Percentiles rank a stretch among this genome's conserved stretches.
These are phyloP conservation scores for Notoglanidium macrostoma DNA, from an alignment of 2,797 vertebrate species.

Conservation along the genomic window DNA sequence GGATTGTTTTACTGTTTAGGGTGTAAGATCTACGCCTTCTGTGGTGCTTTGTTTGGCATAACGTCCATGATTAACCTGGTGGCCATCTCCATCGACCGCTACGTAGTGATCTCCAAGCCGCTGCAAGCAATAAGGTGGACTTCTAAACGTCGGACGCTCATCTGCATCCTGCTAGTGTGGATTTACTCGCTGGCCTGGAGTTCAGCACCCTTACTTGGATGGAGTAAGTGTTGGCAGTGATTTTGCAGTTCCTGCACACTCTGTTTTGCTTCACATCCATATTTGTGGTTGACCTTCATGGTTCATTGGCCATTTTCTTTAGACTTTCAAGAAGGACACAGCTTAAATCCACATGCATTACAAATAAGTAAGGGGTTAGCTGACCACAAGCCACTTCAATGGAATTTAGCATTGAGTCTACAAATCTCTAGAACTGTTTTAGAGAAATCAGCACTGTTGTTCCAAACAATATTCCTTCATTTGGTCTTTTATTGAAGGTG, in stretches of 20 bases:
- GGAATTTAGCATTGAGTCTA: not conserved
- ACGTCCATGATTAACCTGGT: constrained; percentile 85
- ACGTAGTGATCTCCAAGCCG: constrained; percentile 83
- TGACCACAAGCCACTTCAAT: not conserved
- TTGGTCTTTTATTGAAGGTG: not conserved
- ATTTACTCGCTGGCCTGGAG: constrained; percentile 84
- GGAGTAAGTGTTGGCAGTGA: constrained; percentile 75
- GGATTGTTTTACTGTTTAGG: constrained; percentile 36
- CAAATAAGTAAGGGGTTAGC: not conserved
- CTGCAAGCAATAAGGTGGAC: constrained; percentile 75
- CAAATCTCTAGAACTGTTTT: not conserved
- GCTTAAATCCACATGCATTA: not conserved
- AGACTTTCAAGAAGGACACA: not conserved
- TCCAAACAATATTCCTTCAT: not conserved
- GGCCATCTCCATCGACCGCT: constrained; percentile 83
- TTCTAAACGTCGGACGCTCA: constrained; percentile 74
- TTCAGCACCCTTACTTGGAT: constrained; percentile 83
- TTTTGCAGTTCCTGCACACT: not conserved
- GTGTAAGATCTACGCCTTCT: constrained; percentile 85
- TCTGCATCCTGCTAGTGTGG: constrained; percentile 80
- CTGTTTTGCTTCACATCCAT: not conserved
- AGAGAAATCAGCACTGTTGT: not conserved
- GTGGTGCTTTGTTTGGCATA: constrained; percentile 83
- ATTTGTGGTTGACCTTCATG: not conserved
- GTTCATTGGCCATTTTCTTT: not conserved